These are phyloP conservation scores for Ambastaia sidthimunki DNA, from an alignment of 2,797 vertebrate genomes.

Conservation along the genomic window DNA sequence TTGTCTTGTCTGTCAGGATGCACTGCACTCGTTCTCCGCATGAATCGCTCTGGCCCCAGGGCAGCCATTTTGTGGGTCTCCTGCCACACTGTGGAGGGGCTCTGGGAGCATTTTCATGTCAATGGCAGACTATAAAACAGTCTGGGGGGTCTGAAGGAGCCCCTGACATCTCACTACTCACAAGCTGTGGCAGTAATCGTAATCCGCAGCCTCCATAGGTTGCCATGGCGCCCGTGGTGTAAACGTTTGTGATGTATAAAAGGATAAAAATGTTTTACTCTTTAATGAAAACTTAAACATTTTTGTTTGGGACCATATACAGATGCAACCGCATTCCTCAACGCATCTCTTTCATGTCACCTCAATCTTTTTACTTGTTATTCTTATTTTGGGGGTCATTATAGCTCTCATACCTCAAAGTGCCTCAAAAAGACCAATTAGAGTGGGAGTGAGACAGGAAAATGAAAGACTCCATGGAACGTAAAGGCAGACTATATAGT, in stretches of 20 bases:
- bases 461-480: conserved; percentile 56
- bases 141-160: conserved; percentile 46
- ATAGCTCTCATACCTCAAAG: conserved; percentile 34
- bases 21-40: conserved; percentile 45
- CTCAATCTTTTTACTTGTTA: conserved; percentile 50
- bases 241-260: conserved; percentile 24
- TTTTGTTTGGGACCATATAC: conserved; percentile 69
- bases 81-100: conserved; percentile 50
- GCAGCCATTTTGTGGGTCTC: conserved; percentile 66
- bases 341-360: conserved; percentile 61
- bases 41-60: conserved; percentile 57
- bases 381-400: conserved; percentile 47
- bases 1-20: conserved; percentile 29
- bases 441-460: conserved; percentile 55
- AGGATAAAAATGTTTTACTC: background rate
- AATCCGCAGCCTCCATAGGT: conserved; percentile 14
- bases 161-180: conserved; percentile 47
- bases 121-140: conserved; percentile 59
- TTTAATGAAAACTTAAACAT: conserved; percentile 23
- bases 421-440: conserved; percentile 57
- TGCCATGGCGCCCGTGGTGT: conserved; percentile 55
- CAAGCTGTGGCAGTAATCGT: conserved; percentile 57
- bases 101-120: conserved; percentile 52
- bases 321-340: conserved; percentile 60
- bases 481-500: conserved; percentile 48